A percentile compares a stretch with the other conserved stretches of the same genome.
phyloP scores from a whole-genome alignment of 2,888 invertebrate species.

The Meloe dianella region DNA sequence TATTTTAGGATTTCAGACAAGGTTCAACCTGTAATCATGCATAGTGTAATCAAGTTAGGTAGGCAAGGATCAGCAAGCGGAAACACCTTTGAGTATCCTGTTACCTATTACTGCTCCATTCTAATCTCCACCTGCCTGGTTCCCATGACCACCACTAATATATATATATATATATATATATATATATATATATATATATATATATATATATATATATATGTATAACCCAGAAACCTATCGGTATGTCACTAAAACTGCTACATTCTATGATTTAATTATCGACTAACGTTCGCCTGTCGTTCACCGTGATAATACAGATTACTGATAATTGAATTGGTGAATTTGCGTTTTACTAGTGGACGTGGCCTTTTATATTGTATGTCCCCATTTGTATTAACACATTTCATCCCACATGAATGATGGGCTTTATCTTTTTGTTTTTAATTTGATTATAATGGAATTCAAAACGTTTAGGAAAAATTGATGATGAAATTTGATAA shows the following conservation, averaged over 20 bases:
- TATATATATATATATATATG: slow-evolving; percentile 27
- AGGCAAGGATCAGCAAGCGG: slow-evolving; percentile 42
- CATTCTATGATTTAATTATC: slow-evolving; percentile 52
- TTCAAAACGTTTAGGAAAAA: not conserved
- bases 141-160: slow-evolving; percentile 47
- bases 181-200: slow-evolving; percentile 33
- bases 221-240: slow-evolving; percentile 37
- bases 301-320: slow-evolving; percentile 50
- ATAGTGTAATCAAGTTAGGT: slow-evolving; percentile 40
- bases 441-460: not conserved
- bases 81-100: slow-evolving; percentile 52
- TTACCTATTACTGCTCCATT: slow-evolving; percentile 46
- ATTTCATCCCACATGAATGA: not conserved
- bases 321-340: slow-evolving; percentile 52
- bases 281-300: slow-evolving; percentile 41
- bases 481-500: slow-evolving; percentile 6
- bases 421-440: not conserved
- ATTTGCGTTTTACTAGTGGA: slow-evolving; percentile 41
- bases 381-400: not conserved
- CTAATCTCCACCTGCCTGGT: slow-evolving; percentile 43
- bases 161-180: slow-evolving; percentile 27
- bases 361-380: not conserved
- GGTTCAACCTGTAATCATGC: slow-evolving; percentile 37
- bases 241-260: slow-evolving; percentile 16
- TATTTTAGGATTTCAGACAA: not conserved